phyloP scores from a whole-genome alignment of 1,140 invertebrate genomes.

The Pseudoatta argentina region DNA sequence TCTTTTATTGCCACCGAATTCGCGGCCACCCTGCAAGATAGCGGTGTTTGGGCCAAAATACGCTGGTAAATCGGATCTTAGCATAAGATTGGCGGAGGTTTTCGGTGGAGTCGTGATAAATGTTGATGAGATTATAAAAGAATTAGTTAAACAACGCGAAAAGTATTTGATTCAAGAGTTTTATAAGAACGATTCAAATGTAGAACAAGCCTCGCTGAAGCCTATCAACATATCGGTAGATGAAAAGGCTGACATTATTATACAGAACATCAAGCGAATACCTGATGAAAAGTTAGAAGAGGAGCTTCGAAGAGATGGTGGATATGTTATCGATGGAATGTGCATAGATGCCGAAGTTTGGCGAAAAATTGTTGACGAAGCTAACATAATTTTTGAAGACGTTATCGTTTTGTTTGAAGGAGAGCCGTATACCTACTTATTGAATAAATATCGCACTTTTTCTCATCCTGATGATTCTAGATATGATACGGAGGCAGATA shows the following conservation, averaged over 20 bases:
- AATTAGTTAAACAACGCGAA: constrained; percentile 79
- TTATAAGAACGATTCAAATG: constrained; percentile 60
- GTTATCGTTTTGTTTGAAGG: constrained; percentile 86
- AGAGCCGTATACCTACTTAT: constrained; percentile 67
- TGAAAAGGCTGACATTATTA: constrained; percentile 83
- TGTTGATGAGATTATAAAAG: constrained; percentile 76
- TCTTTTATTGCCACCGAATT: constrained; percentile 83
- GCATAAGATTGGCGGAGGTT: constrained; percentile 78
- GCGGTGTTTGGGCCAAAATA: constrained; percentile 83
- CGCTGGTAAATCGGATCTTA: constrained; percentile 82
- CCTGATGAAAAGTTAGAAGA: constrained; percentile 72
- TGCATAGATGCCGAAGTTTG: constrained; percentile 85
- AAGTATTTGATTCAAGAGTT: constrained; percentile 49
- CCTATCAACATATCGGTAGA: constrained; percentile 70
- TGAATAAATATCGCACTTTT: constrained; percentile 61
- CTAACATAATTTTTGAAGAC: constrained; percentile 86
- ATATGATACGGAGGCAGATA: neutral
- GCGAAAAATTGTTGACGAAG: constrained; percentile 80
- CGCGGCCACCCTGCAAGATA: constrained; percentile 82
- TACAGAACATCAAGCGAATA: constrained; percentile 78
- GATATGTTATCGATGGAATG: constrained; percentile 88
- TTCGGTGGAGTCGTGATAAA: constrained; percentile 79
- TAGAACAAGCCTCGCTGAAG: constrained; percentile 33
- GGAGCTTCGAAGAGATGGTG: constrained; percentile 80
- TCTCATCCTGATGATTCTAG: neutral